A percentile compares a stretch with the other conserved stretches of the same genome.
Evolutionary conservation across 2,888 invertebrate species (phyloP).

Genomic region (Apamea crenata): DNA sequence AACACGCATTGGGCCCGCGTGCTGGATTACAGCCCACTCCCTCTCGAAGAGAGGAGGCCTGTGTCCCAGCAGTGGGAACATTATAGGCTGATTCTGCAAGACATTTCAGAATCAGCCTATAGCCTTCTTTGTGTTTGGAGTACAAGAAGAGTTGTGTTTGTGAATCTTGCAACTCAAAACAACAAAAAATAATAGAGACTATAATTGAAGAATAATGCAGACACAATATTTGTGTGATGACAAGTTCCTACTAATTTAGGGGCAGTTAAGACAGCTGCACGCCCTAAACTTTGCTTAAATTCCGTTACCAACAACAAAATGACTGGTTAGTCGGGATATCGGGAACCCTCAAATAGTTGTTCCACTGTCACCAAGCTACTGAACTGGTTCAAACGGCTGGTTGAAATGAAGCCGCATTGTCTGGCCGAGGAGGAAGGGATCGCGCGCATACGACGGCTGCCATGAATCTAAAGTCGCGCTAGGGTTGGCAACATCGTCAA

Average conservation of each 20-base stretch:
- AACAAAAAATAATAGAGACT: neutral
- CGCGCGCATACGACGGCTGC: conserved; percentile 48
- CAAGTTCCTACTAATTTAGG: neutral
- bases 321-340: conserved; percentile 17
- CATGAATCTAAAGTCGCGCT: conserved; percentile 43
- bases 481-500: conserved; percentile 37
- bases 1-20: too few species aligned
- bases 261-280: neutral
- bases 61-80: too few species aligned
- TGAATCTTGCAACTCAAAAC: neutral
- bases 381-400: conserved; percentile 9
- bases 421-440: conserved; percentile 39
- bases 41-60: too few species aligned
- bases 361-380: neutral
- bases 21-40: too few species aligned
- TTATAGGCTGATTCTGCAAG: too few species aligned
- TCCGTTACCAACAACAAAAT: conserved; percentile 22
- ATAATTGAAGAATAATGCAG: neutral
- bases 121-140: neutral
- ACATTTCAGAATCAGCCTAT: too few species aligned
- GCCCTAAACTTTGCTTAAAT: neutral
- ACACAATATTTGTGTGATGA: neutral
- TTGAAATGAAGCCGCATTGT: conserved; percentile 53
- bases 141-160: neutral
- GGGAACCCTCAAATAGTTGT: conserved; percentile 35